Percentiles rank a stretch among this genome's conserved stretches.
Conservation (phyloP, 2,888 invertebrate species). For the Augochlorella aurata region DNA sequence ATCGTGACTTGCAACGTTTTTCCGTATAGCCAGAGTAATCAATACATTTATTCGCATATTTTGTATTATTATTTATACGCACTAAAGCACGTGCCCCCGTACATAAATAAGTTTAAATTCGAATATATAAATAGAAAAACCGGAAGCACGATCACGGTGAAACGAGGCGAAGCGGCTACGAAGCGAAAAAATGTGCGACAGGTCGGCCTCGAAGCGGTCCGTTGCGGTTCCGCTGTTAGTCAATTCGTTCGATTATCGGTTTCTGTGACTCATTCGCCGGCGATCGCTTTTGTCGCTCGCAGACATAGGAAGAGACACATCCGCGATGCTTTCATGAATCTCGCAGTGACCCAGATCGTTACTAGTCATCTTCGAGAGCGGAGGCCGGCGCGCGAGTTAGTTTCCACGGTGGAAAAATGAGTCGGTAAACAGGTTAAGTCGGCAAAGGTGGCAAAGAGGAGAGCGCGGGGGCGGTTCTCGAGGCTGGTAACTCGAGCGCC, state of each 20-base stretch:
- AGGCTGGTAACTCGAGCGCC: slow-evolving; percentile 10
- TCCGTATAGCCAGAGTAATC: too few species aligned
- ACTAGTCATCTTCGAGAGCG: not conserved
- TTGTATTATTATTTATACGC: too few species aligned
- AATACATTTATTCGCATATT: too few species aligned
- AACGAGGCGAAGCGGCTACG: not conserved
- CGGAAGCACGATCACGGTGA: too few species aligned
- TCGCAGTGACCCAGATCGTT: not conserved
- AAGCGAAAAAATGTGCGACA: not conserved
- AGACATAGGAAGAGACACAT: not conserved
- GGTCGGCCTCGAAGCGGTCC: not conserved
- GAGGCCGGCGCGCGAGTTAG: not conserved
- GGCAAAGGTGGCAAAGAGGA: not conserved
- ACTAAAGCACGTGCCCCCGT: too few species aligned
- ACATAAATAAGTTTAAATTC: too few species aligned
- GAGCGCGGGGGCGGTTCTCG: not conserved
- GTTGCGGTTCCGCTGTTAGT: slow-evolving; percentile 4
- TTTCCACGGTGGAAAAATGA: not conserved
- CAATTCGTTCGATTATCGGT: slow-evolving; percentile 8
- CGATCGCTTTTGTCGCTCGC: slow-evolving; percentile 5
- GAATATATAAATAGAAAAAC: too few species aligned
- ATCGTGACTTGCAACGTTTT: too few species aligned
- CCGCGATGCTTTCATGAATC: slow-evolving; percentile 3
- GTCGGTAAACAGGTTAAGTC: slow-evolving; percentile 6
- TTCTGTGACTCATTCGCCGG: not conserved